Evolutionary conservation across 2,888 invertebrate species (phyloP).

Genomic region (Drosophila tanythrix): DNA sequence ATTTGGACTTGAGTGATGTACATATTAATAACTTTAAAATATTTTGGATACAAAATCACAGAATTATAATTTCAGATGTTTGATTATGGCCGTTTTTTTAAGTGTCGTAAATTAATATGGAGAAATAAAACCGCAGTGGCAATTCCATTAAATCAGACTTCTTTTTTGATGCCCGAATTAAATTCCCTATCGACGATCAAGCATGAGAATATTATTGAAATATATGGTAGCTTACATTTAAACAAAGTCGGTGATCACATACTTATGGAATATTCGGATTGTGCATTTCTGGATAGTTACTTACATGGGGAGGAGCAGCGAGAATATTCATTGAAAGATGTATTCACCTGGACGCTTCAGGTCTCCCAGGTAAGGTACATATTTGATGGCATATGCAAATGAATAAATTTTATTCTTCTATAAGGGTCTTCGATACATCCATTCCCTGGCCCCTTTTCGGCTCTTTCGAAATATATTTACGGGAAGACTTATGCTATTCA

Average conservation of each 20-base stretch:
- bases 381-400: not conserved
- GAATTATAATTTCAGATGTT: no score
- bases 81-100: not conserved
- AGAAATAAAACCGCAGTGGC: not conserved
- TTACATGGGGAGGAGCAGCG: slow-evolving; percentile 1
- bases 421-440: not conserved
- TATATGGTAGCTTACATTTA: not conserved
- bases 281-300: not conserved
- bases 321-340: not conserved
- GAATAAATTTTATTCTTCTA: not conserved
- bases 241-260: not conserved
- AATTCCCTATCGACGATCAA: not conserved
- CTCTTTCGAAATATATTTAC: not conserved
- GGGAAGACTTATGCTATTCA: not conserved
- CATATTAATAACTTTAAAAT: no score
- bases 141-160: not conserved
- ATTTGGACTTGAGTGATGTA: no score
- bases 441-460: not conserved
- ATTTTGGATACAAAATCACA: no score
- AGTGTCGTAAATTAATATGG: not conserved
- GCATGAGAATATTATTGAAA: not conserved
- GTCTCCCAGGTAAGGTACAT: not conserved
- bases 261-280: not conserved
- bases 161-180: not conserved
- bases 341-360: slow-evolving; percentile 7